Evolutionary conservation across 2,113 vertebrate species (phyloP).

Genomic region (Orcinus orca): DNA sequence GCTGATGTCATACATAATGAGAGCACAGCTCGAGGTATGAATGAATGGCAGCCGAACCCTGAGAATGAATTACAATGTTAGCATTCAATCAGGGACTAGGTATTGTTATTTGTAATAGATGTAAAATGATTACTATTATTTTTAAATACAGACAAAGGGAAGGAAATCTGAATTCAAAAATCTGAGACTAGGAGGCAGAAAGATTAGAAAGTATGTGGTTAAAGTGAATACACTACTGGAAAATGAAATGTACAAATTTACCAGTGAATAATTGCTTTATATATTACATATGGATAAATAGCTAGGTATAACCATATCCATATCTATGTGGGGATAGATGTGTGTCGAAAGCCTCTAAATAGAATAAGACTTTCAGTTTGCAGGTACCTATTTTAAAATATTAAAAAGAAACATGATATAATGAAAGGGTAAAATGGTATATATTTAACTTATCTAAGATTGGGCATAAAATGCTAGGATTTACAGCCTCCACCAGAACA

Average conservation of each 20-base stretch:
- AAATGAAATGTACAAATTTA: conserved; percentile 85
- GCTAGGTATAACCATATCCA: conserved; percentile 62
- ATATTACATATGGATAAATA: conserved; percentile 69
- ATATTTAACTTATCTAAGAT: conserved; percentile 56
- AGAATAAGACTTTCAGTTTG: conserved; percentile 52
- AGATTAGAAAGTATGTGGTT: conserved; percentile 86
- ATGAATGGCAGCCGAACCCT: conserved; percentile 84
- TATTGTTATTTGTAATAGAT: conserved; percentile 90
- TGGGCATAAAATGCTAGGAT: conserved; percentile 20
- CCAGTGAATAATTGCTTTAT: conserved; percentile 76
- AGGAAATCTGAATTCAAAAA: conserved; percentile 88
- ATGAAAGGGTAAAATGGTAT: conserved; percentile 35
- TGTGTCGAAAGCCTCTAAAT: conserved; percentile 41
- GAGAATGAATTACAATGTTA: conserved; percentile 87
- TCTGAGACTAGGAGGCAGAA: conserved; percentile 78
- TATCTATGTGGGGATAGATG: conserved; percentile 46
- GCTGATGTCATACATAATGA: conserved; percentile 89
- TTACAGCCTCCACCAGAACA: conserved; percentile 27
- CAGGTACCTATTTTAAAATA: conserved; percentile 61
- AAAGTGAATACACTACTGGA: conserved; percentile 79
- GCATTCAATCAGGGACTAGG: conserved; percentile 83
- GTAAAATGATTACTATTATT: conserved; percentile 90
- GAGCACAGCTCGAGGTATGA: conserved; percentile 83
- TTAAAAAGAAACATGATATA: conserved; percentile 54
- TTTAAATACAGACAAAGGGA: conserved; percentile 88